phyloP scores from a whole-genome alignment of 1,140 invertebrate genomes.

The Acromyrmex heyeri region DNA sequence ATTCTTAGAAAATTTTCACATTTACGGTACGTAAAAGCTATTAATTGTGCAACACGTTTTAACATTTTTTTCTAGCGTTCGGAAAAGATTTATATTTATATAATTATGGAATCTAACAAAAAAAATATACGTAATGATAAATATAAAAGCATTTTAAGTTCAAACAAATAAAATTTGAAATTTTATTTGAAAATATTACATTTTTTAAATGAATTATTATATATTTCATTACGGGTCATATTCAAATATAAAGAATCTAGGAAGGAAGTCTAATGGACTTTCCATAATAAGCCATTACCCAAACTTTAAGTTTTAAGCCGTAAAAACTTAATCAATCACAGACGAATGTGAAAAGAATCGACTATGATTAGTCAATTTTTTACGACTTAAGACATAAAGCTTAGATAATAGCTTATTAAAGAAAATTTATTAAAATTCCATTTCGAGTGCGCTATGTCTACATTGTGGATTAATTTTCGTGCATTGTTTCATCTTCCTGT shows the following conservation, averaged over 20 bases:
- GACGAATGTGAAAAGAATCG: no score
- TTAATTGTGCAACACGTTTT: not conserved
- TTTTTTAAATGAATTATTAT: not conserved
- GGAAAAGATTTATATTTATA: conserved; percentile 18
- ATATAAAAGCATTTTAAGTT: not conserved
- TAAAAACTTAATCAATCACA: no score
- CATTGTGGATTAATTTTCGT: not conserved
- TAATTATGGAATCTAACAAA: not conserved
- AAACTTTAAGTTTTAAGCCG: no score
- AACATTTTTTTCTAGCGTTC: not conserved
- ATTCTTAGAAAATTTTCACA: not conserved
- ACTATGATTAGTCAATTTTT: no score
- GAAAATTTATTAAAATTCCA: no score
- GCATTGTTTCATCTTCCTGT: not conserved
- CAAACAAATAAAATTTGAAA: not conserved
- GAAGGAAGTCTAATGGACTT: not conserved
- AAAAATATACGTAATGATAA: not conserved
- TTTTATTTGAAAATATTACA: not conserved
- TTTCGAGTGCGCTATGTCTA: not conserved
- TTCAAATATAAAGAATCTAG: not conserved
- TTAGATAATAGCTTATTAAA: no score
- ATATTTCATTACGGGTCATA: not conserved
- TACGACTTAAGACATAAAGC: no score
- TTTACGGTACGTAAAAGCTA: not conserved
- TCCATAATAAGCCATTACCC: no score